Percentiles rank a stretch among this genome's conserved stretches.
phyloP scores from a whole-genome alignment of 2,113 vertebrate genomes.

The Otis tarda region DNA sequence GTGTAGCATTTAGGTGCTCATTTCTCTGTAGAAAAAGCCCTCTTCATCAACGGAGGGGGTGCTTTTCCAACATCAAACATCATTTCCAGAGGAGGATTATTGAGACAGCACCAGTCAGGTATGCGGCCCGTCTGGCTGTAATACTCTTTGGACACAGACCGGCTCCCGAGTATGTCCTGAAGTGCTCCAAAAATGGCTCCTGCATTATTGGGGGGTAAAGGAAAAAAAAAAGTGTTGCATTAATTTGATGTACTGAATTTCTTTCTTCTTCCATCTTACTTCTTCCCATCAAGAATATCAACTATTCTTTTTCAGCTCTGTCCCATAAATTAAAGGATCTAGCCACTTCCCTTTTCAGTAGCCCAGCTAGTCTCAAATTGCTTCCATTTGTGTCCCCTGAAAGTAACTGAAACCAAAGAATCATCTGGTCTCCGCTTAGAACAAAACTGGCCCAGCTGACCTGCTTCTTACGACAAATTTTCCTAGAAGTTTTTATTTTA shows the following conservation, averaged over 20 bases:
- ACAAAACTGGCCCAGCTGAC: not conserved
- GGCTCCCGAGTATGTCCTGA: constrained; percentile 94
- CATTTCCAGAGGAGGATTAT: constrained; percentile 88
- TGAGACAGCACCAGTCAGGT: constrained; percentile 96
- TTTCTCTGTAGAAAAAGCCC: constrained; percentile 98
- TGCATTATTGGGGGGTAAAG: not conserved
- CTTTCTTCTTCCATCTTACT: not conserved
- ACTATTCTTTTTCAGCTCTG: not conserved
- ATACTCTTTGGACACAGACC: constrained; percentile 93
- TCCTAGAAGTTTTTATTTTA: not conserved
- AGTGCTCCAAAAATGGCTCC: constrained; percentile 95
- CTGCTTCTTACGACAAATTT: not conserved
- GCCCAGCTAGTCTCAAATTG: not conserved
- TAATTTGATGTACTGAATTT: not conserved
- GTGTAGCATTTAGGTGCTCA: constrained; percentile 55
- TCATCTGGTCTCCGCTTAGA: not conserved
- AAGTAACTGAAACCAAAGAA: not conserved
- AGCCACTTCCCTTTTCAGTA: not conserved
- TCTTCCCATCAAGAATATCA: not conserved
- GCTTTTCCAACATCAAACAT: constrained; percentile 91
- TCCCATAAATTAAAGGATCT: not conserved
- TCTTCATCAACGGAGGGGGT: constrained; percentile 93
- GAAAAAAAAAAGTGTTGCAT: not conserved
- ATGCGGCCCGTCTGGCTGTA: constrained; percentile 94
- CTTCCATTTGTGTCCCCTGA: not conserved